Percentiles rank a stretch among this genome's conserved stretches.
Evolutionary conservation across 1,140 invertebrate species (phyloP).

Genomic region (Lepidostoma basale): DNA sequence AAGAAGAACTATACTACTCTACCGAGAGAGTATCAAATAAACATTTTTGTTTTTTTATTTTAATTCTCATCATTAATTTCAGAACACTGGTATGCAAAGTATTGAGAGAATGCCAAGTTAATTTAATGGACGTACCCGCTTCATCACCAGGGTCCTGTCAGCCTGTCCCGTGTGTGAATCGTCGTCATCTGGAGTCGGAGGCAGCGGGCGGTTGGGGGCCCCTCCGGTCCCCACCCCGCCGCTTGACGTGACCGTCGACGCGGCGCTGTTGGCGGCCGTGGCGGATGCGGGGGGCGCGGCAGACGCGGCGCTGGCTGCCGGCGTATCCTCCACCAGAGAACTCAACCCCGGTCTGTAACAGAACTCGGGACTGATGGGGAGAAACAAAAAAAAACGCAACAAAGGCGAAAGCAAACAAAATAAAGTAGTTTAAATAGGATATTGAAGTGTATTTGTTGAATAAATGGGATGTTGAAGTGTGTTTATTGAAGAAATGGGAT

Average conservation of each 20-base stretch:
- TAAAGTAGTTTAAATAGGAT: not conserved
- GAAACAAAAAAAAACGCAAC: slow-evolving; percentile 48
- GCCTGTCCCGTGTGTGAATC: slow-evolving; percentile 70
- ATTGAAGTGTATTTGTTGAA: too few relatives aligned
- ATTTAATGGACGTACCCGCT: slow-evolving; percentile 77
- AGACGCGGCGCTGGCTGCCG: slow-evolving; percentile 53
- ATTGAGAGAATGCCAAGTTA: too few relatives aligned
- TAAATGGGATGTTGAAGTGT: too few relatives aligned
- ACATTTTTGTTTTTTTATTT: too few relatives aligned
- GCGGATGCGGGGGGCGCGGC: slow-evolving; percentile 74
- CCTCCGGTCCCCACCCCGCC: slow-evolving; percentile 61
- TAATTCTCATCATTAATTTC: too few relatives aligned
- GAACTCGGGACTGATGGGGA: slow-evolving; percentile 76
- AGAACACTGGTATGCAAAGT: too few relatives aligned
- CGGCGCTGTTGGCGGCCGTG: slow-evolving; percentile 49
- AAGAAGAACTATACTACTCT: too few relatives aligned
- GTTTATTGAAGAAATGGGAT: not conserved
- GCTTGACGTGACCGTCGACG: slow-evolving; percentile 55
- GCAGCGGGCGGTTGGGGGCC: slow-evolving; percentile 88
- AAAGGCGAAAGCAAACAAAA: slow-evolving; percentile 25
- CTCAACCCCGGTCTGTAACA: slow-evolving; percentile 81
- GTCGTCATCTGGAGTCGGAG: slow-evolving; percentile 91
- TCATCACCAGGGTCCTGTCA: slow-evolving; percentile 88
- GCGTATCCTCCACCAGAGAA: slow-evolving; percentile 60
- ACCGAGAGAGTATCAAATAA: too few relatives aligned